phyloP scores from a whole-genome alignment of 2,888 invertebrate genomes.

The Seira ritae region DNA sequence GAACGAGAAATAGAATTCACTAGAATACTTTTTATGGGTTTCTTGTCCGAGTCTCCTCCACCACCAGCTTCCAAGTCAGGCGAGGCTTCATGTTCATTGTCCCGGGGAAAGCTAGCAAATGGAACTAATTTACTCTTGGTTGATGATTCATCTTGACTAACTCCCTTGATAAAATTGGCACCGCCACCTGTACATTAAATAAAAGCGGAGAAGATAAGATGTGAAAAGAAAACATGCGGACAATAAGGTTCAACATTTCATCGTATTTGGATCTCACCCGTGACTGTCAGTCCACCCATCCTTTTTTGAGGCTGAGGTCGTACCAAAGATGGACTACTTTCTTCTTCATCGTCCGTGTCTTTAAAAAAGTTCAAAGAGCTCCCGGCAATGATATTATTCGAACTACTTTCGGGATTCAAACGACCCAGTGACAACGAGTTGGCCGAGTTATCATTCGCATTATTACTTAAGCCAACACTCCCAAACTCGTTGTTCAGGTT shows the following conservation, averaged over 20 bases:
- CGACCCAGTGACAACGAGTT: neutral
- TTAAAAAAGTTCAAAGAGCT: constrained; percentile 55
- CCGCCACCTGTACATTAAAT: constrained; percentile 62
- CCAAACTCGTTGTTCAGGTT: neutral
- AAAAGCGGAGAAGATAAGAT: neutral
- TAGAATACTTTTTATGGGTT: constrained; percentile 70
- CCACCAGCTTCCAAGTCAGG: constrained; percentile 25
- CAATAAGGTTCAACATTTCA: no score
- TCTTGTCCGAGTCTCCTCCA: constrained; percentile 50
- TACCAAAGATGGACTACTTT: constrained; percentile 33
- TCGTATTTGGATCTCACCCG: constrained; percentile 50
- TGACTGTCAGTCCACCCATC: constrained; percentile 42
- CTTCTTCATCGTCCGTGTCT: constrained; percentile 51
- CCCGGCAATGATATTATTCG: constrained; percentile 42
- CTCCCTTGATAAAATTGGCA: constrained; percentile 66
- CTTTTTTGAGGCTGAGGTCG: constrained; percentile 23
- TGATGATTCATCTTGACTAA: constrained; percentile 30
- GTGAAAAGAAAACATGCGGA: neutral
- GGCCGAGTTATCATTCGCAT: neutral
- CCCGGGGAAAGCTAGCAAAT: no score
- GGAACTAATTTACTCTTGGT: neutral
- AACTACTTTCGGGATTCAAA: neutral
- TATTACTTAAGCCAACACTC: neutral
- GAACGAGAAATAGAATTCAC: constrained; percentile 66
- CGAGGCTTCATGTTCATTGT: neutral